These are phyloP conservation scores for Gasteruption jaculator DNA, from an alignment of 2,888 invertebrate species.

Conservation along the genomic window DNA sequence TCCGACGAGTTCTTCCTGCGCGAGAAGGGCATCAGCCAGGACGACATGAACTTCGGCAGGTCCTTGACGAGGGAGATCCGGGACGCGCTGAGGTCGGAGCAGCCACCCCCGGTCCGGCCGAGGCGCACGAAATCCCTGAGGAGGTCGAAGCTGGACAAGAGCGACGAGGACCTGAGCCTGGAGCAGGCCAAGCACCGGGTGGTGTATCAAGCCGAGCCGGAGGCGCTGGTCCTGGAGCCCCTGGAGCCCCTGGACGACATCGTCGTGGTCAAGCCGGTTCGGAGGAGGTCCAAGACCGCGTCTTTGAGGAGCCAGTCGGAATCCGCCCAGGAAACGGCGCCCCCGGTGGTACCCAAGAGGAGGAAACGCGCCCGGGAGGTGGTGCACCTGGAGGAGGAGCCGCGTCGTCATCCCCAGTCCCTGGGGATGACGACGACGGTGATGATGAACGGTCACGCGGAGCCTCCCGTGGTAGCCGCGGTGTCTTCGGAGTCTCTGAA, in stretches of 20 bases:
- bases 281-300: constrained; percentile 40
- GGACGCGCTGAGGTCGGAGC: constrained; percentile 68
- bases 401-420: too few species aligned
- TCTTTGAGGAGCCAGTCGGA: constrained; percentile 41
- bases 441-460: background rate
- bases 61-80: constrained; percentile 76
- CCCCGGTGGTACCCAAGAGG: constrained; percentile 34
- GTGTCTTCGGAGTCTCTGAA: constrained; percentile 18
- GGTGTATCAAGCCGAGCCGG: constrained; percentile 41
- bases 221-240: constrained; percentile 19
- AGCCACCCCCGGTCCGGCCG: constrained; percentile 38
- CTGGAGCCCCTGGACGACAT: constrained; percentile 43
- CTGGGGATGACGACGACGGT: background rate
- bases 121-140: constrained; percentile 35
- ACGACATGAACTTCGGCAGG: constrained; percentile 74
- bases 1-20: constrained; percentile 84
- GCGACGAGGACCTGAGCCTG: too few species aligned
- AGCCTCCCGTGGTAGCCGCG: background rate
- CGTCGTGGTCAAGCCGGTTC: constrained; percentile 42
- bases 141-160: constrained; percentile 38
- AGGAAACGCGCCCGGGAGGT: constrained; percentile 32
- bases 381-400: too few species aligned
- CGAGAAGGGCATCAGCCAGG: constrained; percentile 76
- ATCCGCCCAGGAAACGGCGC: constrained; percentile 17
- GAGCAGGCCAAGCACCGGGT: too few species aligned